Conservation (phyloP, 2,113 vertebrate species). For the Ailuropoda melanoleuca region DNA sequence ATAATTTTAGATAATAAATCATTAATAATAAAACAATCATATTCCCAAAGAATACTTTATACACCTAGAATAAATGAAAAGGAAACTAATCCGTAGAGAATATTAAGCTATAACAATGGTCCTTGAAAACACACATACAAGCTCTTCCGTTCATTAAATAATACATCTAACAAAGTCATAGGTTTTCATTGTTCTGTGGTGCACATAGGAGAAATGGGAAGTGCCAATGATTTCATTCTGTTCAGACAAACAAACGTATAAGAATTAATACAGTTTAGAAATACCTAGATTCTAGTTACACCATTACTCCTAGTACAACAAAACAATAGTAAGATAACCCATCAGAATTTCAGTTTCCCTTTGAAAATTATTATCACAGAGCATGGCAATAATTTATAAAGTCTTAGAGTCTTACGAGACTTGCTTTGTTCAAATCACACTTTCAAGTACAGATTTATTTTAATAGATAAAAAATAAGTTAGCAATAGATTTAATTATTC, state of each 20-base stretch:
- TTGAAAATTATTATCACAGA: conserved; percentile 21
- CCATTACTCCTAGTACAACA: not conserved
- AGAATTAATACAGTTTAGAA: not conserved
- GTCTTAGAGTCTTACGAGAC: not conserved
- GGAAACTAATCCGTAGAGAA: not conserved
- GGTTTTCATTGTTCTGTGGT: not conserved
- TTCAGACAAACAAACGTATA: not conserved
- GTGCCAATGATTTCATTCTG: not conserved
- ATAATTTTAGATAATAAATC: not conserved
- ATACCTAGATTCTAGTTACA: not conserved
- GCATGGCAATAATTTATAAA: not conserved
- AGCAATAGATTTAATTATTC: not conserved
- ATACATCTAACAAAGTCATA: not conserved
- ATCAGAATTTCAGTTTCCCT: not conserved
- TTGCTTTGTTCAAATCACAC: conserved; percentile 13
- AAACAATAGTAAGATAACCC: not conserved
- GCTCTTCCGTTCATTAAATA: conserved; percentile 20
- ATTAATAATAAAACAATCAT: not conserved
- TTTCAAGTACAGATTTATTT: conserved; percentile 30
- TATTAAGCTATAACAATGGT: not conserved
- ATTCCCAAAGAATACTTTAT: not conserved
- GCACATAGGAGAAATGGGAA: not conserved
- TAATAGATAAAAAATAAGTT: conserved; percentile 16
- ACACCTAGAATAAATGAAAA: conserved; percentile 28
- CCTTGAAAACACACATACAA: not conserved